phyloP scores from a whole-genome alignment of 2,113 vertebrate genomes.

The Scomber colias region DNA sequence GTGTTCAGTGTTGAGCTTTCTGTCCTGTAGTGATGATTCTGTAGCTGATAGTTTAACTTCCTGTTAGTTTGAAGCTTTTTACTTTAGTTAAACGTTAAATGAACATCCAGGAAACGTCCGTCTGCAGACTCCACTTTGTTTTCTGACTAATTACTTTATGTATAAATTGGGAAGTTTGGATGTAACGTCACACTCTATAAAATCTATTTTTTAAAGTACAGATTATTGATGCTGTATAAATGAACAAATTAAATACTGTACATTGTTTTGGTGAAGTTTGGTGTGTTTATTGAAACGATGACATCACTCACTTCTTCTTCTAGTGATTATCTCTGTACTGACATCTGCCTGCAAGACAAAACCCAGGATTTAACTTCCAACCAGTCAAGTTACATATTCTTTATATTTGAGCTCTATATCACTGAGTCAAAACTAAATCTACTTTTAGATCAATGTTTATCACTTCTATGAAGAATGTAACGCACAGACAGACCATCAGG shows the following conservation, averaged over 20 bases:
- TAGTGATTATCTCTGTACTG: too few relatives aligned
- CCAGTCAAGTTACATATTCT: too few relatives aligned
- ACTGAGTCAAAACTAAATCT: too few relatives aligned
- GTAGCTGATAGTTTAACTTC: slow-evolving; percentile 56
- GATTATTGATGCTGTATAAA: slow-evolving; percentile 62
- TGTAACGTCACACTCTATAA: slow-evolving; percentile 20
- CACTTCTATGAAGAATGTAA: too few relatives aligned
- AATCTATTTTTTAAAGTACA: slow-evolving; percentile 74
- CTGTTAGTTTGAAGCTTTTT: slow-evolving; percentile 30
- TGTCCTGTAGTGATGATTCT: slow-evolving; percentile 33
- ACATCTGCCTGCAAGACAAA: too few relatives aligned
- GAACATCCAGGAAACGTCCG: not conserved
- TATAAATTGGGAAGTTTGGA: not conserved
- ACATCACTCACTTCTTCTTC: too few relatives aligned
- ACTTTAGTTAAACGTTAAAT: slow-evolving; percentile 13
- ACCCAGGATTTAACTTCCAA: too few relatives aligned
- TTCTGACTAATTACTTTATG: slow-evolving; percentile 23
- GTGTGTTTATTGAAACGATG: slow-evolving; percentile 25
- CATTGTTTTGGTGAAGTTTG: slow-evolving; percentile 63
- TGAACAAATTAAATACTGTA: slow-evolving; percentile 73
- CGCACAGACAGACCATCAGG: too few relatives aligned
- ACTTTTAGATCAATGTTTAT: too few relatives aligned
- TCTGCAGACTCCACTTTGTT: not conserved
- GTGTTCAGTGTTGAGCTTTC: slow-evolving; percentile 36
- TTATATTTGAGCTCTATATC: too few relatives aligned